Percentiles rank a stretch among this genome's conserved stretches.
phyloP scores from a whole-genome alignment of 2,113 vertebrate genomes.

The Condylura cristata region DNA sequence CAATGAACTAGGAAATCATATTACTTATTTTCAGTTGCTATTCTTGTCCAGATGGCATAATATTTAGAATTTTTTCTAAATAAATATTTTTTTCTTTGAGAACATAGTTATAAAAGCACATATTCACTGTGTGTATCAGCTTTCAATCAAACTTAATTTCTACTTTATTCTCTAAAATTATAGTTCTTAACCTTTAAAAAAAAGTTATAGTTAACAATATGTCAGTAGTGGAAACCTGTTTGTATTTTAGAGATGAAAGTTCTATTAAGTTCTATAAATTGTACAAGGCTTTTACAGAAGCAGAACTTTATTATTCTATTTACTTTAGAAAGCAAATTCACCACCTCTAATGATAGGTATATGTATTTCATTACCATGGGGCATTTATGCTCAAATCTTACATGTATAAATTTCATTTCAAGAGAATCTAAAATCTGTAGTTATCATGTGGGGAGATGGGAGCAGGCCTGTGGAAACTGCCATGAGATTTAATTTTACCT shows the following conservation, averaged over 20 bases:
- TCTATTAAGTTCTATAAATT: background rate
- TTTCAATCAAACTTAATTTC: background rate
- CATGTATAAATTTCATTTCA: background rate
- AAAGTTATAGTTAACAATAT: background rate
- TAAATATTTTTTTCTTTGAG: no score
- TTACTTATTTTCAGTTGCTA: background rate
- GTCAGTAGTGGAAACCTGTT: background rate
- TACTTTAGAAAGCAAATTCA: background rate
- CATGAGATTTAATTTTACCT: background rate
- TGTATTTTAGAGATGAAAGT: background rate
- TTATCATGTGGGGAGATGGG: background rate
- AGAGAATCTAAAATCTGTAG: background rate
- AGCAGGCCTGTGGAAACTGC: background rate
- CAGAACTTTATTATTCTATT: background rate
- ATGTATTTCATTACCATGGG: background rate
- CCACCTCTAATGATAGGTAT: background rate
- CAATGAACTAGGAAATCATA: background rate
- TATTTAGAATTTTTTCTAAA: constrained; percentile 21
- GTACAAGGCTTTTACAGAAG: background rate
- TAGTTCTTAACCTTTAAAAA: background rate
- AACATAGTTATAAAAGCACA: background rate
- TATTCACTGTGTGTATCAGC: background rate
- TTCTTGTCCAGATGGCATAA: background rate
- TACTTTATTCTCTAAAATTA: background rate
- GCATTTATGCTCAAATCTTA: background rate